Conservation (phyloP, 37 sponge, comb jelly and placozoan genomes). For the Crambe crambe region DNA sequence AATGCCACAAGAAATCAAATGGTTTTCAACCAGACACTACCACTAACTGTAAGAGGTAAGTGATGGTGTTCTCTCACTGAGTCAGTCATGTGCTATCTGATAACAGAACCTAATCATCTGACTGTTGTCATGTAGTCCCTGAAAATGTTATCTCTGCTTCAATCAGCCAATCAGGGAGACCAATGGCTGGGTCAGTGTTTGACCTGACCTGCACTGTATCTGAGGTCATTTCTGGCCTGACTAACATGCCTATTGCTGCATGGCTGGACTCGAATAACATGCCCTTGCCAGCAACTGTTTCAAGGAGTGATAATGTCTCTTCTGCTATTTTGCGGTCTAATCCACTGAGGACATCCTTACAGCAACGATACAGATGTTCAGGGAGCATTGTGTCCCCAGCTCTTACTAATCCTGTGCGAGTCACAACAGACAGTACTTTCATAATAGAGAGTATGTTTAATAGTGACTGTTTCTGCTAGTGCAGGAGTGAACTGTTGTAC, state of each 20-base stretch:
- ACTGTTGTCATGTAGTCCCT: slow-evolving; percentile 15
- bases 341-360: not conserved
- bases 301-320: too few species aligned
- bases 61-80: too few species aligned
- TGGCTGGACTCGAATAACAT: too few species aligned
- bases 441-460: too few species aligned
- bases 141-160: not conserved
- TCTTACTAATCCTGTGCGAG: not conserved
- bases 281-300: too few species aligned
- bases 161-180: slow-evolving; percentile 6
- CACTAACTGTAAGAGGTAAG: too few species aligned
- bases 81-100: too few species aligned
- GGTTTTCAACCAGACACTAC: not conserved
- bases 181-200: slow-evolving; percentile 24
- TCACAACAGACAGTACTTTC: too few species aligned
- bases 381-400: slow-evolving; percentile 1
- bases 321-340: not conserved
- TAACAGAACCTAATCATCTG: too few species aligned
- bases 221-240: not conserved
- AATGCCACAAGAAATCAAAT: slow-evolving; percentile 5
- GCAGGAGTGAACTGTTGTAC: too few species aligned
- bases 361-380: not conserved
- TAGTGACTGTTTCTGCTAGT: too few species aligned
- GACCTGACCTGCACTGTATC: slow-evolving; percentile 31
- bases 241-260: not conserved